Evolutionary conservation across 2,888 invertebrate species (phyloP), one percentile per base, ranked within the genome.

Genomic region (Meloe dianella): DNA sequence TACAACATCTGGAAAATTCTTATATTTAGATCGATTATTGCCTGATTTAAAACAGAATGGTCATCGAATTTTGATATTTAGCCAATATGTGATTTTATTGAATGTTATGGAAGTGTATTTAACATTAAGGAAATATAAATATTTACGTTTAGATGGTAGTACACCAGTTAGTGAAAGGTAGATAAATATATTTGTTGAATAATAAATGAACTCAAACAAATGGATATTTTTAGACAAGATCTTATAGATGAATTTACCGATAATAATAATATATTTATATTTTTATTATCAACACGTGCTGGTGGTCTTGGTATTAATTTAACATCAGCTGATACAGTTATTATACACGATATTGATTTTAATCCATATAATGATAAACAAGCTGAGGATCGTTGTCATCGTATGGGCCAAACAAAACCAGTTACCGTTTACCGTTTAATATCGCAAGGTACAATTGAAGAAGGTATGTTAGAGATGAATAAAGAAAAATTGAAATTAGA

Each of bases 341-440:
- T 97, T 76, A 92, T 98, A 72, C 97, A 98, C 83, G 98, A 98
- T 81, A 95, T 98, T 61, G 98, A 98, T 86, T 97, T 96, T 83
- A 98, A 98, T 86, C 98, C 98, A 0, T 97, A 98, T 84, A 98
- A 98, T 83, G 98, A 98, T 83, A 97, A 97, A 83, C 97, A 97
- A 85, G 98, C 98, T 0, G 97, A 98, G 82, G 98, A 98, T 85
- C 87, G 92, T 71, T 92, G 92, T 80, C 92, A 92, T 81, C 85
- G 92, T 30, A 89, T 92, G 89, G 92, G 92, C 0, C 92, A 92
- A 79, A 89, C 86, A 1, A 92, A 93, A 72, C 92, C 94, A 0
- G 98, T 98, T 8, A 90, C 87, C 47, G 94, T 98, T 68, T 91
- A 94, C 82, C 89, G 96, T 75, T 86, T 98, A 61, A 87, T 98